These are phyloP conservation scores for Lepus oiostolus DNA, from an alignment of 2,797 vertebrate genomes.

Conservation along the genomic window DNA sequence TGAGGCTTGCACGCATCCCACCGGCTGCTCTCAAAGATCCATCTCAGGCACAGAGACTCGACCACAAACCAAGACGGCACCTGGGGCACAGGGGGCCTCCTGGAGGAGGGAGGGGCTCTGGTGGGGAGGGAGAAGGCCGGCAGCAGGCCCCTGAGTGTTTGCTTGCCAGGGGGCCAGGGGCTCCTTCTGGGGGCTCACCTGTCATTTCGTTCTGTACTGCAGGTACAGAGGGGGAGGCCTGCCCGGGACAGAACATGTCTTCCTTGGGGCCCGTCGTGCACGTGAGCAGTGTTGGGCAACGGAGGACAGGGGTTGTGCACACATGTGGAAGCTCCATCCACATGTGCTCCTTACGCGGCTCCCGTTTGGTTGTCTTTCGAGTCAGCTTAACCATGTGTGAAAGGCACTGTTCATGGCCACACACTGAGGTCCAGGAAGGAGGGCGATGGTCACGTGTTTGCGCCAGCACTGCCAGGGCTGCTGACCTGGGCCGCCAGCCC, in stretches of 20 bases:
- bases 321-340: neutral
- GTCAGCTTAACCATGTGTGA: neutral
- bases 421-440: neutral
- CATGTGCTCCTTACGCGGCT: neutral
- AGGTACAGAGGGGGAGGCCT: neutral
- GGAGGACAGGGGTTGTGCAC: neutral
- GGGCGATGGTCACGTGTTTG: neutral
- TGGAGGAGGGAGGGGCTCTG: neutral
- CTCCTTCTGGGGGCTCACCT: too few relatives aligned
- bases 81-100: neutral
- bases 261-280: neutral
- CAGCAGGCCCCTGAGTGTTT: neutral
- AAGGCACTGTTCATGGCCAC: neutral
- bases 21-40: neutral
- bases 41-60: neutral
- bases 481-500: neutral
- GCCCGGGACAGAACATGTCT: neutral
- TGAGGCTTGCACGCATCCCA: too few relatives aligned
- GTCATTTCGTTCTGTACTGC: neutral
- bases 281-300: accelerated
- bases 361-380: neutral
- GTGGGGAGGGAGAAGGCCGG: too few relatives aligned
- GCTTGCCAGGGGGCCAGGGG: neutral
- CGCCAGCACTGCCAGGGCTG: neutral
- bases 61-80: neutral